A percentile compares a stretch with the other conserved stretches of the same genome.
Conservation (phyloP, 2,113 vertebrate species). For the Otis tarda region DNA sequence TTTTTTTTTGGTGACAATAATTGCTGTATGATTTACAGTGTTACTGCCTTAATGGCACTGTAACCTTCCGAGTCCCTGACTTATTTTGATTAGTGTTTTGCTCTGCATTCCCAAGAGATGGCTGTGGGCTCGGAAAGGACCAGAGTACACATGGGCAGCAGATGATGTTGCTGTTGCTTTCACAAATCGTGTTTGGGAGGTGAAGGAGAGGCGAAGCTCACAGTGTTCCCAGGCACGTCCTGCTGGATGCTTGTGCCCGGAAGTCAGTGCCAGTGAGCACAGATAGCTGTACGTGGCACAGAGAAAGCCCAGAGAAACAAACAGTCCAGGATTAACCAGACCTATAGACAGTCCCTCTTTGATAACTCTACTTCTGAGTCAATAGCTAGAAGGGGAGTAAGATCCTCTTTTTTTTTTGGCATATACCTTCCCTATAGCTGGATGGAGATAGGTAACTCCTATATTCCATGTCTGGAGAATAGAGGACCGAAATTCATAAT, state of each 20-base stretch:
- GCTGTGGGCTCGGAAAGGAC: background rate
- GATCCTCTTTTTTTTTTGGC: background rate
- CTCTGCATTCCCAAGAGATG: background rate
- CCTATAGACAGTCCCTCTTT: background rate
- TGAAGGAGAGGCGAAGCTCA: background rate
- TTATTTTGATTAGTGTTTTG: constrained; percentile 7
- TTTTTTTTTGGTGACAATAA: background rate
- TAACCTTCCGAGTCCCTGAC: constrained; percentile 1
- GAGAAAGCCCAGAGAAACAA: background rate
- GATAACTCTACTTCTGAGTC: background rate
- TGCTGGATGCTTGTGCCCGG: background rate
- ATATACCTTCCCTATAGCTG: background rate
- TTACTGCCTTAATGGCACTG: background rate
- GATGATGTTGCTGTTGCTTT: constrained; percentile 31
- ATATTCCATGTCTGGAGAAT: background rate
- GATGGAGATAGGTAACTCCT: background rate
- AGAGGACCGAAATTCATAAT: background rate
- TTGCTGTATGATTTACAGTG: constrained; percentile 19
- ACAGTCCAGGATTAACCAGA: background rate
- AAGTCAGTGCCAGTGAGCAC: background rate
- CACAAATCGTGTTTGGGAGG: background rate
- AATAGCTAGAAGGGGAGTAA: background rate
- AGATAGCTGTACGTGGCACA: background rate
- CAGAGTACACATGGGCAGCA: constrained; percentile 34
- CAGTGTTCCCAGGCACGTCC: background rate